phyloP scores from a whole-genome alignment of 2,888 invertebrate genomes.

The Ganaspis brasiliensis region DNA sequence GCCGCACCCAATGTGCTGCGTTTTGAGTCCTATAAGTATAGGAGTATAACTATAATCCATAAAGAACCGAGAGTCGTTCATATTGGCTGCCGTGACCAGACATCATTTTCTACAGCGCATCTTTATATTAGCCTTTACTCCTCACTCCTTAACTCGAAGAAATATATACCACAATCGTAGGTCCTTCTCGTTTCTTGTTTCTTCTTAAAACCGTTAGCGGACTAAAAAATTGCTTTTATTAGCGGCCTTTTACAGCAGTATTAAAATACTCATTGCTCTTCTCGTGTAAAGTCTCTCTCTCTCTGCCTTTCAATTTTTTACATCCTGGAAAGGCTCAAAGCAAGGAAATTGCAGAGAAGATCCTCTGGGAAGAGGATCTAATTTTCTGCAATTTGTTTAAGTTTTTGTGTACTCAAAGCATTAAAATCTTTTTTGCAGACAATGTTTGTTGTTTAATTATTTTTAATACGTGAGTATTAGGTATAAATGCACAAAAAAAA shows the following conservation, averaged over 20 bases:
- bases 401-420: constrained; percentile 1
- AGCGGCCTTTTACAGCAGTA: constrained; percentile 12
- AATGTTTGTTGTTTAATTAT: no score
- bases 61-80: constrained; percentile 27
- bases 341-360: neutral
- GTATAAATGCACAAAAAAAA: no score
- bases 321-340: neutral
- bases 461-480: no score
- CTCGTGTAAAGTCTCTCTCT: neutral
- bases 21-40: constrained; percentile 14
- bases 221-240: constrained; percentile 35
- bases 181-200: constrained; percentile 12
- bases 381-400: constrained; percentile 7
- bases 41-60: constrained; percentile 28
- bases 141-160: neutral
- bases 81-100: constrained; percentile 37
- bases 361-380: neutral
- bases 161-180: neutral
- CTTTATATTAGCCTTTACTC: constrained; percentile 28
- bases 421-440: no score
- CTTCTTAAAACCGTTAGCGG: constrained; percentile 3
- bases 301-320: neutral
- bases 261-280: constrained; percentile 24
- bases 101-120: constrained; percentile 26
- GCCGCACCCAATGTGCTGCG: constrained; percentile 38